Evolutionary conservation across 2,113 vertebrate genomes (phyloP), one percentile per base, ranked within the genome.

Genomic region (Argyrosomus japonicus): DNA sequence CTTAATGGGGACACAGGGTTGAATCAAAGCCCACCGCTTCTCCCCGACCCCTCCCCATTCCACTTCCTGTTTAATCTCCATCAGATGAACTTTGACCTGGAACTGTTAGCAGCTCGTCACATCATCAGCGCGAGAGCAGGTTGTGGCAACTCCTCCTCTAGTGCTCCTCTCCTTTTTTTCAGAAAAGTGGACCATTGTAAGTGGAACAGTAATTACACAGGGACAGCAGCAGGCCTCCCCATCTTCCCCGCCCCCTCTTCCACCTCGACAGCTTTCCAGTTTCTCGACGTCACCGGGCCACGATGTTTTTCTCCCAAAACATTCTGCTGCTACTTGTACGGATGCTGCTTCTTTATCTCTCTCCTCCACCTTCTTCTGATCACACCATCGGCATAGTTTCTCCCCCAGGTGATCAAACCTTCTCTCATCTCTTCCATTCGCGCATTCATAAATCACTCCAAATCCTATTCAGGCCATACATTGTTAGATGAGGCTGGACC

Each of bases 271-370:
- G 29, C 43, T 25, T 58, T 65, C 67, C 74, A 53, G 18, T 36
- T 69, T 58, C 62, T 76, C 67, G 50, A 69, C 18, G 5, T 43
- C 53, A 32, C 18, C 29, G 21, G 43, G n/a, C 50, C 57, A 14
- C 62, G 8, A 23, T 40, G 0, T 14, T 73, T 73, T 27, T 7
- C 18, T 43, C 48, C 7, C 6, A 1, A 76, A 68, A 54, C 72
- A 43, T 82, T 75, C 61, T 86, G 89, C 92, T 93, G 91, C 91
- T 92, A 78, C 79, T 67, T 43, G 48, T 75, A 75, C 17, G 40
- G 29, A 79, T 77, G 88, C 85, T 92, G 89, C 88, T 83, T 87
- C 60, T 32, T 65, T n/a, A 45, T 80, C 32, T 53, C 47, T 74
- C n/a, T 21, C 18, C 12, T 47, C 27, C 62, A 43, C 67, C 29